These are phyloP conservation scores for Tapirus terrestris DNA, from an alignment of 2,113 vertebrate genomes.

Conservation along the genomic window DNA sequence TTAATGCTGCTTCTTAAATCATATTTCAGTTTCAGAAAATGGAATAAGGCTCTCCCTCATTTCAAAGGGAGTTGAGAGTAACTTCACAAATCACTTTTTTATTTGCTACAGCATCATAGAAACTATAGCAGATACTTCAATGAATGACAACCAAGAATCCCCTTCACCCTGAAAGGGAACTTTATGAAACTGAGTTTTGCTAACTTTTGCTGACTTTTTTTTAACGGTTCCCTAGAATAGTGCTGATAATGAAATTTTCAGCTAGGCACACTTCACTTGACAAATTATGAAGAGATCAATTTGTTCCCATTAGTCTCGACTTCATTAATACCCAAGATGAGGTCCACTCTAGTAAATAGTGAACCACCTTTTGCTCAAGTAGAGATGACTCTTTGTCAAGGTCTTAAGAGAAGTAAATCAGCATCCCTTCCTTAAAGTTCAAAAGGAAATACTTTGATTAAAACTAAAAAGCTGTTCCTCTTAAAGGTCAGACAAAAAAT, in stretches of 20 bases:
- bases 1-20: constrained; percentile 72
- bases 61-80: constrained; percentile 75
- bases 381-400: constrained; percentile 66
- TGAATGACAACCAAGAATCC: constrained; percentile 71
- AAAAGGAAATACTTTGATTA: constrained; percentile 79
- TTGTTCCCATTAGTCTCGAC: constrained; percentile 79
- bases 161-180: constrained; percentile 51
- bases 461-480: constrained; percentile 79
- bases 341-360: constrained; percentile 51
- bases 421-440: constrained; percentile 78
- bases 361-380: constrained; percentile 38
- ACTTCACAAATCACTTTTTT: constrained; percentile 81
- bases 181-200: constrained; percentile 75
- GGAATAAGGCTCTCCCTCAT: constrained; percentile 73
- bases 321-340: constrained; percentile 78
- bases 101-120: constrained; percentile 64
- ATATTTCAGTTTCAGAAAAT: constrained; percentile 81
- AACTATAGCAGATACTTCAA: constrained; percentile 42
- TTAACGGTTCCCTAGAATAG: constrained; percentile 71
- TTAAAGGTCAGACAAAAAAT: constrained; percentile 63
- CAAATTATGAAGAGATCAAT: constrained; percentile 83
- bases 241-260: constrained; percentile 78
- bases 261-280: constrained; percentile 78
- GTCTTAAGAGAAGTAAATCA: constrained; percentile 75
- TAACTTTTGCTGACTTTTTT: constrained; percentile 38